These are phyloP conservation scores for Dasyornis broadbenti DNA, from an alignment of 2,113 vertebrate genomes.

Conservation along the genomic window DNA sequence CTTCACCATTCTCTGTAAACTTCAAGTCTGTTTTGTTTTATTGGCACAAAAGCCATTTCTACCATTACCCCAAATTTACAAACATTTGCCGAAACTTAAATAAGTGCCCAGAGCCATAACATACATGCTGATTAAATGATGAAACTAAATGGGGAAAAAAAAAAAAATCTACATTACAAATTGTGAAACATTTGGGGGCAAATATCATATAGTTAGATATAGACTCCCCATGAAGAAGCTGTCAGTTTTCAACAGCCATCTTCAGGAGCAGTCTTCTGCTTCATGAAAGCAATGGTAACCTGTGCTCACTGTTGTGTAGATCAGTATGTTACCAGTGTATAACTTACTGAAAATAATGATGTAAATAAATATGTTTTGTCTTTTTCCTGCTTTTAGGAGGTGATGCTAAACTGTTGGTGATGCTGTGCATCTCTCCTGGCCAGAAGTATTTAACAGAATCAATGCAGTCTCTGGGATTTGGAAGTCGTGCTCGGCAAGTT, in stretches of 20 bases:
- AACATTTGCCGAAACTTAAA: background rate
- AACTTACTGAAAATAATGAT: background rate
- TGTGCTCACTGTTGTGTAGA: background rate
- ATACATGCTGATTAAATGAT: background rate
- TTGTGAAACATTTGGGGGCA: background rate
- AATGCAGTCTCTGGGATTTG: conserved; percentile 80
- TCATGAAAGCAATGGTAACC: background rate
- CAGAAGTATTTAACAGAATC: conserved; percentile 77
- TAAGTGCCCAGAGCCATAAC: background rate
- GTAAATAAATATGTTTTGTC: background rate
- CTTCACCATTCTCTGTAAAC: background rate
- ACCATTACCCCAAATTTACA: background rate
- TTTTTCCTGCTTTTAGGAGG: conserved; percentile 71
- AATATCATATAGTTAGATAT: background rate
- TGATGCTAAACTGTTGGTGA: conserved; percentile 81
- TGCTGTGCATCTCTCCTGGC: conserved; percentile 82
- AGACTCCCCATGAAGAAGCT: background rate
- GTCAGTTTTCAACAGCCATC: background rate
- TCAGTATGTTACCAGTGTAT: background rate
- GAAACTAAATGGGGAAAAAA: background rate
- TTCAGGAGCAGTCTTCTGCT: background rate
- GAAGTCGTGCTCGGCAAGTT: conserved; percentile 74
- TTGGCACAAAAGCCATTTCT: background rate
- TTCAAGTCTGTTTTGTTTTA: background rate
- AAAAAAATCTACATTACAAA: background rate